Base-by-base conservation (phyloP, 37 sponge, comb jelly and placozoan genomes). In the Axinella damicornis region DNA sequence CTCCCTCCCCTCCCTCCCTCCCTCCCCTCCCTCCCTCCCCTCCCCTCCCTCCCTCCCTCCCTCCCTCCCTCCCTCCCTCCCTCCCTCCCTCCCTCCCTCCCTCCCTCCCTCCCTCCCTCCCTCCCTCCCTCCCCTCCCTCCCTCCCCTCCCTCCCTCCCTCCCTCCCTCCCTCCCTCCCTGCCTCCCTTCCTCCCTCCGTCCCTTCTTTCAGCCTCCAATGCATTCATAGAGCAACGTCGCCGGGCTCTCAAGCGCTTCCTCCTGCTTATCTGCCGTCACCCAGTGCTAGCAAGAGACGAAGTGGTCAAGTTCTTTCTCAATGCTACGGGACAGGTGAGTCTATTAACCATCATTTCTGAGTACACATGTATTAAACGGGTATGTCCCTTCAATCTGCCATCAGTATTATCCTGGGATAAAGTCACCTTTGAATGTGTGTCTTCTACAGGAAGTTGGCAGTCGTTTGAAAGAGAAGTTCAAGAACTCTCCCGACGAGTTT, bases 221-320 rank as follows among this genome's bases (percentile, higher is more conserved):
- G 78, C 73, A 5, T 95, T 95, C 46, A 81, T 93, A 30, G 91
- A 83, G 57, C 95, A 87, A 41, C 70, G 96, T 19, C 32, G 94
- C 33, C 82, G 85, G 12, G 77, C 90, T 5, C 80, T 95, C n/a
- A 81, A 70, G 27, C 80, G 95, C 25, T 97, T 83, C 57, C 52
- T 95, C 2, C 59, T 66, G 30, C 76, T 97, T n/a, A 87, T 97
- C 27, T 66, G 85, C 22, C 91, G 98, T 37, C 98, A 97, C 57
- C 98, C 98, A 40, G 73, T 74, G 5, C 72, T 97, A 19, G n/a
- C 74, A 11, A 59, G 84, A 27, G 95, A 94, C 72, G 96, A 95
- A 32, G 71, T 87, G 40, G 87, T 90, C 35, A 87, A 72, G 55
- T 95, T 82, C 75, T 97, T 95, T 77, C 65, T 97, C 62, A 90